phyloP scores from a whole-genome alignment of 2,113 vertebrate species.

The Pyxicephalus adspersus region DNA sequence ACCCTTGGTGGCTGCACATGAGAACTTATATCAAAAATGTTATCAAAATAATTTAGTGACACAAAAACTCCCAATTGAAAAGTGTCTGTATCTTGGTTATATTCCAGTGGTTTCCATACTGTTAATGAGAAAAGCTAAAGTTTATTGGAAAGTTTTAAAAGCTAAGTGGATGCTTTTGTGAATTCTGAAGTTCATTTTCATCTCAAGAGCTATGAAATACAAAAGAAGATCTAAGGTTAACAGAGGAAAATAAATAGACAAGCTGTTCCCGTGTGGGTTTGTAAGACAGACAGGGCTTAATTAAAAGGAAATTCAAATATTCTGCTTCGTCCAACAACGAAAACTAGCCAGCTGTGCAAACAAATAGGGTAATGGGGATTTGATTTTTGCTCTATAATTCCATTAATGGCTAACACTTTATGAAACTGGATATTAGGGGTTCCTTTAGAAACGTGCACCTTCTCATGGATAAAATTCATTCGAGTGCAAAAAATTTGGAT shows the following conservation, averaged over 20 bases:
- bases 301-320: constrained; percentile 36
- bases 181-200: constrained; percentile 18
- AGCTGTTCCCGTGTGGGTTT: constrained; percentile 31
- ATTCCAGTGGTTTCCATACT: neutral
- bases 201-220: neutral
- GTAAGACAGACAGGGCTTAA: constrained; percentile 38
- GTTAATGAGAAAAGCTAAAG: neutral
- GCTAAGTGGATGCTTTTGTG: constrained; percentile 1
- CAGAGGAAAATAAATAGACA: constrained; percentile 40
- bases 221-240: constrained; percentile 19
- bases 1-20: too few relatives aligned
- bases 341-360: constrained; percentile 46
- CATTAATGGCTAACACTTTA: neutral
- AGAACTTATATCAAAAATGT: too few relatives aligned
- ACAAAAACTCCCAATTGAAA: neutral
- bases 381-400: neutral
- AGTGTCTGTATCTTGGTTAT: neutral
- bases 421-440: too few relatives aligned
- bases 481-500: too few relatives aligned
- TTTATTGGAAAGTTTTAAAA: constrained; percentile 20
- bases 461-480: too few relatives aligned
- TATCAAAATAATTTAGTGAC: too few relatives aligned
- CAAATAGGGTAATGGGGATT: neutral
- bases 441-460: too few relatives aligned
- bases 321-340: neutral